Conservation (phyloP, 2,888 invertebrate genomes). For the Neria commutata region DNA sequence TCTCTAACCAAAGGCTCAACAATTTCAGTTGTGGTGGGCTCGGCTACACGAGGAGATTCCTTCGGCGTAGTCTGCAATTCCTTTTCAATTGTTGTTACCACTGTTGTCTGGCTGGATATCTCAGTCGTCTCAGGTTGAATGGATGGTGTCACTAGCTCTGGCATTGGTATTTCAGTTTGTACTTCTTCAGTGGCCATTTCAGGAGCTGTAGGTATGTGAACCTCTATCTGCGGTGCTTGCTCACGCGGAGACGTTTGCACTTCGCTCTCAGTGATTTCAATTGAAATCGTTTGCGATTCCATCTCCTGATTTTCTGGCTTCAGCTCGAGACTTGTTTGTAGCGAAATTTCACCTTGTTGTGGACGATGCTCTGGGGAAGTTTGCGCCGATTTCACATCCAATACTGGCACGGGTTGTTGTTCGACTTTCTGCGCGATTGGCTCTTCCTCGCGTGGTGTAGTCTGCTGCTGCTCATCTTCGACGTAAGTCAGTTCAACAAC, state of each 20-base stretch:
- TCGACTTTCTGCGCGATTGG: conserved; percentile 26
- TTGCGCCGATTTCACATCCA: conserved; percentile 61
- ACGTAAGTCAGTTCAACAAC: conserved; percentile 59
- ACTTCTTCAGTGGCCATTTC: conserved; percentile 46
- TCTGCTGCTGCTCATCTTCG: conserved; percentile 66
- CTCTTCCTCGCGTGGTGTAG: conserved; percentile 62
- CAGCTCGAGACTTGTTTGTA: conserved; percentile 53
- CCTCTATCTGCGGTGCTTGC: conserved; percentile 13
- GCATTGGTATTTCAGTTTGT: conserved; percentile 36
- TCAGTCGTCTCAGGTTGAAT: conserved; percentile 44
- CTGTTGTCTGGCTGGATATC: conserved; percentile 51
- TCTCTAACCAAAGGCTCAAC: conserved; percentile 58
- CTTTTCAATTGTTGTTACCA: conserved; percentile 50
- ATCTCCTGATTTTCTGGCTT: conserved; percentile 48
- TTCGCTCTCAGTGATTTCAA: conserved; percentile 57
- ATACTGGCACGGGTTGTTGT: conserved; percentile 61
- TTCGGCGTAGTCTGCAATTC: conserved; percentile 58
- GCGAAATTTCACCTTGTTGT: conserved; percentile 44
- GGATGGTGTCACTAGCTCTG: not conserved
- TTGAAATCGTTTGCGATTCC: conserved; percentile 55
- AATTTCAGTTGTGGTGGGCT: conserved; percentile 47
- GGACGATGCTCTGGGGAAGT: conserved; percentile 59
- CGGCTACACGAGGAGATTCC: conserved; percentile 38
- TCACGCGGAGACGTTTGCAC: conserved; percentile 50
- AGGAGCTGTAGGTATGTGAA: conserved; percentile 23